These are phyloP conservation scores for Pseudococcus longispinus DNA, from an alignment of 2,888 invertebrate species.

Conservation along the genomic window DNA sequence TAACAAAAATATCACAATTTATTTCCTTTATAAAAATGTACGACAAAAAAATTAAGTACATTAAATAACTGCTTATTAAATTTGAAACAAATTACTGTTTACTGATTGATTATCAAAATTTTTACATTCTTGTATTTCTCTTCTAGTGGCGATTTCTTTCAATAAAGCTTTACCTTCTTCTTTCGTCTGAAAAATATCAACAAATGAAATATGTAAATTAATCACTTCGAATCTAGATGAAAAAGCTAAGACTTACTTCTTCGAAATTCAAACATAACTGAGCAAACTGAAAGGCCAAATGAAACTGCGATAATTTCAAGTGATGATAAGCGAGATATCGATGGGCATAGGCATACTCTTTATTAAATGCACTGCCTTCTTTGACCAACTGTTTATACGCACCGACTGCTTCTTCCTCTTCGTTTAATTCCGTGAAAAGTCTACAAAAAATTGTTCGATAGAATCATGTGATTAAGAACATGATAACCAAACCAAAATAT, in stretches of 20 bases:
- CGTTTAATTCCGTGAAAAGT: constrained; percentile 46
- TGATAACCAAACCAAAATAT: no score
- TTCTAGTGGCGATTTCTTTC: constrained; percentile 44
- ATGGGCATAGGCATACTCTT: constrained; percentile 83
- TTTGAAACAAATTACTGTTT: background rate
- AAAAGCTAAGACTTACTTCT: background rate
- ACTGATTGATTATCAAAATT: constrained; percentile 24
- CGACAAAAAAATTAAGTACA: background rate
- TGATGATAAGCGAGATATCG: constrained; percentile 92
- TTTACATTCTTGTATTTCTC: constrained; percentile 43
- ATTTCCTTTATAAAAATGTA: background rate
- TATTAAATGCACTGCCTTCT: constrained; percentile 66
- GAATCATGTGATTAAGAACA: background rate
- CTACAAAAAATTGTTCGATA: constrained; percentile 69
- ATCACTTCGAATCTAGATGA: background rate
- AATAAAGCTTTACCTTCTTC: constrained; percentile 53
- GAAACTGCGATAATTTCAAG: constrained; percentile 79
- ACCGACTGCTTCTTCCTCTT: constrained; percentile 42
- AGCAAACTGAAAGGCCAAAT: constrained; percentile 90
- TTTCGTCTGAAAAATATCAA: constrained; percentile 45
- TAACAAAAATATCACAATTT: background rate
- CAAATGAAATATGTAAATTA: background rate
- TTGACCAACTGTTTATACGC: constrained; percentile 48
- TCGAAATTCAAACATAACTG: constrained; percentile 56
- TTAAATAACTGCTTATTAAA: background rate